Evolutionary conservation across 2,113 vertebrate species (phyloP), one percentile per base, ranked within the genome.

Genomic region (Hypanus sabinus): DNA sequence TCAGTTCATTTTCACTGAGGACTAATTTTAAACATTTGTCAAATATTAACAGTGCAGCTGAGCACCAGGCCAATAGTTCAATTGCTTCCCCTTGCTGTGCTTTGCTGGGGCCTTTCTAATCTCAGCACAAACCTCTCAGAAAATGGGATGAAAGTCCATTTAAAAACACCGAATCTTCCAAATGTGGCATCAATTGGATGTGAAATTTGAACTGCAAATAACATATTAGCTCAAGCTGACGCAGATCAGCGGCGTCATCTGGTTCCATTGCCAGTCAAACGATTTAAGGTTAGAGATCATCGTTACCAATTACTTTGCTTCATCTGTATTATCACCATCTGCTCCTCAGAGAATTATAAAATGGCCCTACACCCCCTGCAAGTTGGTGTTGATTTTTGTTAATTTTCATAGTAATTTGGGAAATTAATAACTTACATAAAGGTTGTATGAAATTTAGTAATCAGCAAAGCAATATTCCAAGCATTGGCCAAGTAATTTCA

Each of bases 141-240:
- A 90, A 90, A 27, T 46, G 38, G 70, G 91, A 24, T 36, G 73
- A 75, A 93, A 70, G 91, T 93, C 70, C 11, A 16, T 10, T 73
- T 73, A 16, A 75, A 73, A 93, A 18, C 38, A 93, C 70, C 1
- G 27, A 73, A 12, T 93, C 71, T 93, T 71, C 36, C 91, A 93
- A 93, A 73, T 4, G 70, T 91, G 36, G 71, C 90, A 70, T 71
- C 68, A 38, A 10, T 12, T 93, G 24, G 9, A 46, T 8, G 38
- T 93, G 70, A 93, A 75, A 55, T 93, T 93, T 93, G 91, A 73
- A 93, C 68, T 73, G 33, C 91, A 93, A 73, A 93, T 93, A 93
- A 93, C 73, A 73, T 46, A 73, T 93, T 73, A 93, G 91, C 85
- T 55, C 7, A 24, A 22, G 30, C 68, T 93, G 91, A 93, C 91